Evolutionary conservation across 2,797 vertebrate species (phyloP), one percentile per base, ranked within the genome.

Genomic region (Psittacula derbiana): DNA sequence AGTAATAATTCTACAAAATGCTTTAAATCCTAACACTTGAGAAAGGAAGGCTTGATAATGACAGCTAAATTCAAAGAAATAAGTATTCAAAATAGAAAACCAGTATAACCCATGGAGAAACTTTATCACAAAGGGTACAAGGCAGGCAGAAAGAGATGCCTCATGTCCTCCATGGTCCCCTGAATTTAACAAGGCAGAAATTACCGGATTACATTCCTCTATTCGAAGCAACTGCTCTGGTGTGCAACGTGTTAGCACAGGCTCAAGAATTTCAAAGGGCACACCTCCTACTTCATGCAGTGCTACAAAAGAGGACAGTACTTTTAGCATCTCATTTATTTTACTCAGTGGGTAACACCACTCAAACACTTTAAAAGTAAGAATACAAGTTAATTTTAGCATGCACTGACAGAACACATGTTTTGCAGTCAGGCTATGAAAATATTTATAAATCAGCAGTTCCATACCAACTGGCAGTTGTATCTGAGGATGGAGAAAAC

Each of bases 231-330:
- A 98, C 93, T 99, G 99, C 79, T 99, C 97, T 28, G 99, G 98
- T 36, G 98, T 99, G 92, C 99, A 99, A 81, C 98, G 98, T 92
- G 98, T 97, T 97, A 99, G 95, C 79, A 99, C 99, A 7, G 99
- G 99, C 96, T 99, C 98, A 31, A 99, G 97, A 96, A 99, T 98
- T 90, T 99, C 98, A 98, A 99, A 99, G 2, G 99, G 99, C 83
- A 99, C 98, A 30, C 98, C 98, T 28, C 98, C 98, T 49, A 99
- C 98, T 96, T 99, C 98, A 96, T 98, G 98, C 15, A 99, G 98
- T n/a, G 97, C 99, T 99, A 95, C 43, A 80, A 96, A 73, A 90
- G 25, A 94, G 60, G 72, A 94, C 95, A 95, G 97, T 16, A 89
- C 18, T 69, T 87, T 88, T 38, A 89, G 43, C 33, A 97, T 70